These are phyloP conservation scores for Siderastrea siderea DNA, from an alignment of 92 coral and sea anemone species.

Conservation along the genomic window DNA sequence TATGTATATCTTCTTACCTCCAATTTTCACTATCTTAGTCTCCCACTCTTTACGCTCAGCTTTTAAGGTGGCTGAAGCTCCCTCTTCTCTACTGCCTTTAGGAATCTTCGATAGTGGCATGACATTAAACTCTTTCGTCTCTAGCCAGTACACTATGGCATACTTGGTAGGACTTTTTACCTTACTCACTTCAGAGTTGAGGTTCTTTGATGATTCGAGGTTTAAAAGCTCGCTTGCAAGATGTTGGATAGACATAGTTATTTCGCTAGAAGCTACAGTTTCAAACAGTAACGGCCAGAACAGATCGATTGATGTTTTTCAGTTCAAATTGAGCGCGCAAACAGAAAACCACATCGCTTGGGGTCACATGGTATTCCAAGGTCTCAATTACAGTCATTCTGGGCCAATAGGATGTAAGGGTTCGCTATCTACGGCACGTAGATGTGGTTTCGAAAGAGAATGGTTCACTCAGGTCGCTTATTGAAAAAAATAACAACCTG, in stretches of 20 bases:
- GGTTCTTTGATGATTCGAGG: constrained; percentile 2
- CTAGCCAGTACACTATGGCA: constrained; percentile 51
- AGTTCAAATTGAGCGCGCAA: constrained; percentile 10
- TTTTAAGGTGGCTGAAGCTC: constrained; percentile 15
- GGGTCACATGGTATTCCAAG: constrained; percentile 1
- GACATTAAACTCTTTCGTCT: constrained; percentile 42
- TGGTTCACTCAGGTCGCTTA: constrained; percentile 6
- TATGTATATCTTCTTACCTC: constrained; percentile 12
- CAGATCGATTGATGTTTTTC: neutral
- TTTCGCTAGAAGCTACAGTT: too few relatives aligned
- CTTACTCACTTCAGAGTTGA: neutral
- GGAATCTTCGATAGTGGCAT: constrained; percentile 47
- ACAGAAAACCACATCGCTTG: neutral
- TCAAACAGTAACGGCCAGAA: neutral
- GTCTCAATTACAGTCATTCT: constrained; percentile 15
- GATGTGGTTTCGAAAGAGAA: neutral
- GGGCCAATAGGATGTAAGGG: neutral
- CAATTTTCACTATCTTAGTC: constrained; percentile 18
- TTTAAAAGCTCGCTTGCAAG: constrained; percentile 10
- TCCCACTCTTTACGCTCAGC: constrained; percentile 18
- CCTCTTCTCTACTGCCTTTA: constrained; percentile 29
- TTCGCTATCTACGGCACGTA: neutral
- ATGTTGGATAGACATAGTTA: too few relatives aligned
- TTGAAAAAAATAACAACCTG: neutral
- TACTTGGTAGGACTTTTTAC: constrained; percentile 8